Evolutionary conservation across 2,888 invertebrate species (phyloP), one percentile per base, ranked within the genome.

Genomic region (Plagodis dolabraria): DNA sequence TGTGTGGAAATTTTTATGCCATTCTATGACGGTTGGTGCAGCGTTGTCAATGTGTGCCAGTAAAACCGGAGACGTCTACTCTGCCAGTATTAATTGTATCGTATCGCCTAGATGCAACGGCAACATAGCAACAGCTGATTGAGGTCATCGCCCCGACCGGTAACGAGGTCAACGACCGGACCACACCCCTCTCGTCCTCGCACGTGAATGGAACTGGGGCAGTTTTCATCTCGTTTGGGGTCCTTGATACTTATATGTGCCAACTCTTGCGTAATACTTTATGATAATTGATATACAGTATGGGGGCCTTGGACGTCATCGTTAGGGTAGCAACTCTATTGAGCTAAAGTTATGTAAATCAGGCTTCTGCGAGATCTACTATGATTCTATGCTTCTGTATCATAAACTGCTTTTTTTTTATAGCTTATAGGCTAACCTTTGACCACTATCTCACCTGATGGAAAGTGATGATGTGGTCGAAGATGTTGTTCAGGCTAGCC

Each of bases 71-170:
- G 46, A 49, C 33, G 40, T 10, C 9, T 46, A 33, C 77, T 75
- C 75, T 75, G 65, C 71, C 65, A 71, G 22, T 22, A 22, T 22
- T 4, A 22, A 4, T 22, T 63, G 71, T 64, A 66, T 71, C 72
- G 68, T 67, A 43, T 43, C 40, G 36, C 7, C 78, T 81, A 22
- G 22, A 79, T 81, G 80, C 76, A 80, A 80, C 86, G 86, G 84
- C 40, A 40, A 40, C 40, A 40, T 40, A 40, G 43, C 12, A 12
- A 43, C 43, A 43, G 43, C 43, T 43, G 43, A 43, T 85, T 86
- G 87, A 84, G 85, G 81, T 85, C 86, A 78, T 75, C 75, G 82
- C 70, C 82, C 85, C 70, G 72, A 63, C 57, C 68, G 63, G 70
- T 63, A 73, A 66, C 71, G 74, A 69, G 85, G 82, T 64, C 85